A percentile compares a stretch with the other conserved stretches of the same genome.
phyloP scores from a whole-genome alignment of 2,888 invertebrate genomes.

The Platycheirus albimanus region DNA sequence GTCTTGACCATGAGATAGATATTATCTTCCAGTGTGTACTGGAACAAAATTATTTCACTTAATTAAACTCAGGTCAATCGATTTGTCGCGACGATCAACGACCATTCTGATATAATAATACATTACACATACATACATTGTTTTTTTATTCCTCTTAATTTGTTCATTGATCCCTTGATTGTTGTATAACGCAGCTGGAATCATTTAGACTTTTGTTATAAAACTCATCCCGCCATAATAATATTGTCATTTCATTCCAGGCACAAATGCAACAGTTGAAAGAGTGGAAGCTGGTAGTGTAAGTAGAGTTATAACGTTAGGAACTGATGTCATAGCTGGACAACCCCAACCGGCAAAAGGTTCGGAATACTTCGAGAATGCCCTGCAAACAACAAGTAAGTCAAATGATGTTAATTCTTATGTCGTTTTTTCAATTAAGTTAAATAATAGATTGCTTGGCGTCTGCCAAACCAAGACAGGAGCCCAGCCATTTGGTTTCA shows the following conservation, averaged over 20 bases:
- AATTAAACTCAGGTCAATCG: conserved; percentile 13
- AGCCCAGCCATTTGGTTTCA: background rate
- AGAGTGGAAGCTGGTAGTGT: conserved; percentile 41
- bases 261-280: conserved; percentile 42
- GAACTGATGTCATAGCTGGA: conserved; percentile 75
- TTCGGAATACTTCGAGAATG: conserved; percentile 76
- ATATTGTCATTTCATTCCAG: conserved; percentile 52
- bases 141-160: conserved; percentile 1
- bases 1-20: conserved; percentile 5
- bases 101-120: background rate
- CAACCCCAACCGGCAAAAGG: conserved; percentile 75
- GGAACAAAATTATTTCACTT: background rate
- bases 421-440: conserved; percentile 48
- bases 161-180: conserved; percentile 47
- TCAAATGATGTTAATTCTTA: conserved; percentile 37
- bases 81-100: background rate
- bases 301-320: conserved; percentile 71
- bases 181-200: background rate
- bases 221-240: conserved; percentile 12
- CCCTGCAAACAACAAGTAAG: conserved; percentile 77
- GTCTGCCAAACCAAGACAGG: background rate
- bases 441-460: conserved; percentile 27
- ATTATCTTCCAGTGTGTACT: conserved; percentile 14
- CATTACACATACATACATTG: background rate
- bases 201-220: background rate